Conservation (phyloP, 2,113 vertebrate species). For the Poeciliopsis occidentalis region DNA sequence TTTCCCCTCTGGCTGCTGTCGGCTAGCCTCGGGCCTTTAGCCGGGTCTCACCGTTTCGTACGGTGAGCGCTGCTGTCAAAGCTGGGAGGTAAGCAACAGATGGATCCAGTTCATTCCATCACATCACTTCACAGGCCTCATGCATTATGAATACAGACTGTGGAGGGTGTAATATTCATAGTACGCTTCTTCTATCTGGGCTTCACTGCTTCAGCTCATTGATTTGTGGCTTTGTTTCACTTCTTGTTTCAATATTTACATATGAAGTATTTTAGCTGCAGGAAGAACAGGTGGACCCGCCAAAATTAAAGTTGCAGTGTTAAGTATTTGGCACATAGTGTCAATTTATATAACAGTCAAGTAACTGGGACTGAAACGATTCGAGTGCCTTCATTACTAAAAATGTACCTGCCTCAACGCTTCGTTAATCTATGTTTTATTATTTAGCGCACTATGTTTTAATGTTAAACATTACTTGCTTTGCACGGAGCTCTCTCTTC, state of each 20-base stretch:
- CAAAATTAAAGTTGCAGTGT: no score
- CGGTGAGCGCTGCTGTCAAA: constrained; percentile 15
- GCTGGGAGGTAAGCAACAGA: constrained; percentile 10
- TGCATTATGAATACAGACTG: constrained; percentile 2
- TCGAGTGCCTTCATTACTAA: no score
- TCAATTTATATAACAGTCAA: no score
- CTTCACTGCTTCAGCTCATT: background rate
- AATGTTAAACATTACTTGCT: no score
- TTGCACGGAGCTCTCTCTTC: no score
- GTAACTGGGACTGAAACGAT: no score
- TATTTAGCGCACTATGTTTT: no score
- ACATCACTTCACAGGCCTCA: constrained; percentile 28
- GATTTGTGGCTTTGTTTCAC: background rate
- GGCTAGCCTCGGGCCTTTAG: constrained; percentile 21
- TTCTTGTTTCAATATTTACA: background rate
- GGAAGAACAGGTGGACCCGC: no score
- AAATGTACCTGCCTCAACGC: no score
- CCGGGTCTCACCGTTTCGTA: constrained; percentile 37
- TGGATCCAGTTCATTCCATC: constrained; percentile 5
- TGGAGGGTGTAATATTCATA: background rate
- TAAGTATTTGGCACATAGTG: no score
- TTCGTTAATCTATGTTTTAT: no score
- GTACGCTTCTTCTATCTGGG: background rate
- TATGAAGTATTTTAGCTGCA: no score
- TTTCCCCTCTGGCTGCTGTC: background rate